These are phyloP conservation scores for Micromussa lordhowensis DNA, from an alignment of 92 coral and sea anemone genomes.

Conservation along the genomic window DNA sequence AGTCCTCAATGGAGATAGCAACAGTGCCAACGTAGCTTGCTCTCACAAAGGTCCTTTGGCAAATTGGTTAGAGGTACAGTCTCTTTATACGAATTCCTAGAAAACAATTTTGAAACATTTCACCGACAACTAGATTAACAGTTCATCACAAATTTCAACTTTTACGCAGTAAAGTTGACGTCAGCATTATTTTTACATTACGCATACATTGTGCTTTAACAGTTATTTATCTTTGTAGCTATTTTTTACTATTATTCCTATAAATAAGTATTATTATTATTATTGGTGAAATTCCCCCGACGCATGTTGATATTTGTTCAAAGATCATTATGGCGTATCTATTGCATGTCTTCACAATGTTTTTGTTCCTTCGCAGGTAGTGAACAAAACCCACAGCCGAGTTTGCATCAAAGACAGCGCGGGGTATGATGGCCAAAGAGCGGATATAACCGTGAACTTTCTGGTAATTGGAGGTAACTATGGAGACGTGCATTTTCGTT, in stretches of 20 bases:
- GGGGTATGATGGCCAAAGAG: background rate
- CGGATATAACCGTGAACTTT: background rate
- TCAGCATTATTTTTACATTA: no score
- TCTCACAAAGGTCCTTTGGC: background rate
- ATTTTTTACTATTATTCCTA: no score
- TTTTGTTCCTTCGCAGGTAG: background rate
- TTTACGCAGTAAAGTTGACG: no score
- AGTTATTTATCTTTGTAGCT: no score
- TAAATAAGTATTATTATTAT: no score
- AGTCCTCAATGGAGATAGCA: background rate
- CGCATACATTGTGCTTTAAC: no score
- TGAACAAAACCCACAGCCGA: conserved; percentile 7
- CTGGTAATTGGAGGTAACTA: conserved; percentile 5
- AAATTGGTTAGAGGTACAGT: conserved; percentile 11
- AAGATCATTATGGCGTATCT: background rate
- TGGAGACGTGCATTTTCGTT: background rate
- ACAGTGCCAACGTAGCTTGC: background rate
- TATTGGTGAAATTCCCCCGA: no score
- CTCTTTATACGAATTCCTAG: background rate
- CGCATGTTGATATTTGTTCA: no score
- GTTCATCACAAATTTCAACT: no score
- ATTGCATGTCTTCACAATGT: background rate
- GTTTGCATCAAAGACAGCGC: conserved; percentile 5
- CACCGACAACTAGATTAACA: no score
- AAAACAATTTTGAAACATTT: background rate